Percentiles rank a stretch among this genome's conserved stretches.
phyloP scores from a whole-genome alignment of 2,113 vertebrate species.

The Hippocampus zosterae region DNA sequence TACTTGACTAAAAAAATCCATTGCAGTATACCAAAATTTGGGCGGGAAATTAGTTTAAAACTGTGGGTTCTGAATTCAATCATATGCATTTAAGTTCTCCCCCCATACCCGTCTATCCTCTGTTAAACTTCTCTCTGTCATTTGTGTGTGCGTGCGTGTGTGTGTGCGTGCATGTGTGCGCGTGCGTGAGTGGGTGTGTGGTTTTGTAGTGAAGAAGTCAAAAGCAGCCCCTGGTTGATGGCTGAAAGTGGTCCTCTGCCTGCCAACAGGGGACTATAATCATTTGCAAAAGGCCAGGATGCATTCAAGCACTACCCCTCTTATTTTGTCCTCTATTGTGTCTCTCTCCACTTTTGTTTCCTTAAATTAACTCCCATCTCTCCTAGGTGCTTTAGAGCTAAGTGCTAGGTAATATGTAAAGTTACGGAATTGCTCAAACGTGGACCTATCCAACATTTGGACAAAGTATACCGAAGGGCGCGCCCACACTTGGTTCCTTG shows the following conservation, averaged over 20 bases:
- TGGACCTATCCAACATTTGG: not conserved
- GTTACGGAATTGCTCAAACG: not conserved
- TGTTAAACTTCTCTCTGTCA: constrained; percentile 98
- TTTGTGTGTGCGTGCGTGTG: constrained; percentile 77
- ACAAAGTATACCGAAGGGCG: not conserved
- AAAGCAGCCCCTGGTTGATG: constrained; percentile 98
- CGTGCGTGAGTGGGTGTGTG: constrained; percentile 80
- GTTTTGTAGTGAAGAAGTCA: constrained; percentile 99
- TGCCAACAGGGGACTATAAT: constrained; percentile 98
- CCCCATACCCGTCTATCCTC: constrained; percentile 76
- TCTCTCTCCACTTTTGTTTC: constrained; percentile 38
- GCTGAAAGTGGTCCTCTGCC: constrained; percentile 98
- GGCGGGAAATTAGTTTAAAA: constrained; percentile 23
- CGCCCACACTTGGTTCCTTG: not conserved
- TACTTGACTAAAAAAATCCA: not conserved
- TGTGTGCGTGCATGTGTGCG: constrained; percentile 75
- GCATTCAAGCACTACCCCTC: constrained; percentile 72
- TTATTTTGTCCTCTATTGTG: constrained; percentile 52
- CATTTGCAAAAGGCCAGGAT: constrained; percentile 93
- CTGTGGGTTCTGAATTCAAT: constrained; percentile 47
- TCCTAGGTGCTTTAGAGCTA: constrained; percentile 28
- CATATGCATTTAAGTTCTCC: constrained; percentile 69
- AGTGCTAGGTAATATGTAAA: not conserved
- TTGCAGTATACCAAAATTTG: constrained; percentile 39
- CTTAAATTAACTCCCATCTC: constrained; percentile 28